Evolutionary conservation across 2,888 invertebrate species (phyloP), one percentile per base, ranked within the genome.

Genomic region (Argyra leucocephala): DNA sequence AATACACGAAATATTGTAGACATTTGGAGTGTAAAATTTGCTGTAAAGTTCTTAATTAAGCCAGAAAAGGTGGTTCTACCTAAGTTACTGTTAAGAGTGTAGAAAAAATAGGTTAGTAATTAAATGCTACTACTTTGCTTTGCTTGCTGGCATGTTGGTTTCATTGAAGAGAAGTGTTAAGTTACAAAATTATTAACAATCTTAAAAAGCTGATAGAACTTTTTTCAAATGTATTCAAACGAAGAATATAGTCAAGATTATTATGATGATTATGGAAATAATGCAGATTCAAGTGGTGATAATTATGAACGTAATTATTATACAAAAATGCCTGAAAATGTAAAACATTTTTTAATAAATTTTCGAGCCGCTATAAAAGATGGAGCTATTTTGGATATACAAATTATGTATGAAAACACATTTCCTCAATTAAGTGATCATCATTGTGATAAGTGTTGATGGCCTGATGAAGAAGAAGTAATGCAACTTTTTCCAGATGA

Each of bases 371-470:
- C 90, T 75, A 91, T 97, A 65, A 90, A 87, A 72, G 93, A 96
- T 70, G 91, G 93, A 63, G 87, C 91, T 74, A 86, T 95, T 22
- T 93, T 89, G 79, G 96, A 96, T 75, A 91, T 98, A 69, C 90
- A 96, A 76, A 93, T 92, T 77, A 85, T 96, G 70, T 99, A 99
- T 82, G 97, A 98, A 78, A 92, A 91, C 75, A 89, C 91, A 72
- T 98, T 96, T 81, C 95, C 96, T 4, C 96, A 96, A 76, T 83
- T 98, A 65, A 96, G 97, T 15, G 97, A 98, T 75, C 90, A 95
- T 75, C 92, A 92, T 80, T 99, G 94, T 82, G 94, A 95, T 74
- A 95, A 93, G 72, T 85, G 88, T 64, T 90, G 95, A 2, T 99
- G 98, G 98, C 98, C 98, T 0, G 91, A 93, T 78, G 94, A 93